Evolutionary conservation across 2,888 invertebrate genomes (phyloP), one percentile per base, ranked within the genome.

Genomic region (Callinectes sapidus): DNA sequence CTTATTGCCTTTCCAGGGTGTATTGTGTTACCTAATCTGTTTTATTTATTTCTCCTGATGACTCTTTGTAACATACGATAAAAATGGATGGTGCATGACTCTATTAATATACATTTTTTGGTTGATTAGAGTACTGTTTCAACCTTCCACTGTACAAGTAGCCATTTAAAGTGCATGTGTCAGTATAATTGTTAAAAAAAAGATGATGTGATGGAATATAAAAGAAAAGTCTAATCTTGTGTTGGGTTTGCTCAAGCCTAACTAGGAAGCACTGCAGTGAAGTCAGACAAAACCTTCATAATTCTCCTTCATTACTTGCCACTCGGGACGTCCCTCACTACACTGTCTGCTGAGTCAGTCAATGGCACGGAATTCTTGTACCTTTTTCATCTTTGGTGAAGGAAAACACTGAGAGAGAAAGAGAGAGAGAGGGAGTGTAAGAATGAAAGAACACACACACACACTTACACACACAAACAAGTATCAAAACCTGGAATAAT

Each of bases 181-280:
- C 16, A 10, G 2, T 16, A 16, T 81, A 32, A 81, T 61, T 61
- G 0, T 55, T n/a, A n/a, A 18, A 55, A 3, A 2, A 81, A 81
- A 32, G 18, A 35, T 35, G 81, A 35, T 32, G 23, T 61, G 18
- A 23, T 81, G 16, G 35, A 81, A 35, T 35, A 35, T 35, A 10
- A 35, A 23, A n/a, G n/a, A n/a, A n/a, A 3, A 71, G 10, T 32
- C 35, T 81, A 81, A 81, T 81, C 71, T 77, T 32, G 81, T 32
- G 16, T 81, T 32, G 81, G 81, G 16, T 81, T 81, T 81, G 81
- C 35, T 81, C 81, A 81, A 81, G 35, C 35, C 81, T 81, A 81
- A 81, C 81, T 16, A n/a, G 35, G 13, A 35, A 81, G 81, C 81
- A 16, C 32, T 10, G 1, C 6, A 0, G 1, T 32, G 71, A n/a